phyloP scores from a whole-genome alignment of 2,113 vertebrate species.

The Tinamus guttatus region DNA sequence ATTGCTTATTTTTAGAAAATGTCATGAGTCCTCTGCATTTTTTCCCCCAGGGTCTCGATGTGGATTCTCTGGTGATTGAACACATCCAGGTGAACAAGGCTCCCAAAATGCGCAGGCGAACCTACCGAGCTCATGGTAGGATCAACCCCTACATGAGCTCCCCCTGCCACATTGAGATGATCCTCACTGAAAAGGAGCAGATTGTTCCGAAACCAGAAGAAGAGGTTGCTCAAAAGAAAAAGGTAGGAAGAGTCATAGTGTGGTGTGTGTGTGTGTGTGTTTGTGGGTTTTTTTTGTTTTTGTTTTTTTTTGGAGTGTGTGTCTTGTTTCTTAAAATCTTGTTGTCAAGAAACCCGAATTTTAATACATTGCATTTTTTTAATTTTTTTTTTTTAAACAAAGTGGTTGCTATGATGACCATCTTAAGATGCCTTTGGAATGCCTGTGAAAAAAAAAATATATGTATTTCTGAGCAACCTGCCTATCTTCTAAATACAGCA shows the following conservation, averaged over 20 bases:
- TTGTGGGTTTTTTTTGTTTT: too few species aligned
- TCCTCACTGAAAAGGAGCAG: slow-evolving; percentile 97
- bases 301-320: too few species aligned
- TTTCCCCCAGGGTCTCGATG: slow-evolving; percentile 88
- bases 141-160: slow-evolving; percentile 99
- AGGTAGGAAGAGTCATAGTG: slow-evolving; percentile 55
- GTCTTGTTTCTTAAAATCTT: accelerated
- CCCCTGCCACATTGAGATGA: slow-evolving; percentile 98
- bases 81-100: slow-evolving; percentile 99
- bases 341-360: accelerated
- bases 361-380: too few species aligned
- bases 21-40: accelerated
- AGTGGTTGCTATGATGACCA: slow-evolving; percentile 79
- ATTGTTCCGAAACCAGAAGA: slow-evolving; percentile 98
- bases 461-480: slow-evolving; percentile 75
- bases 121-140: slow-evolving; percentile 93
- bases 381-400: neutral
- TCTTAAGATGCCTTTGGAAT: slow-evolving; percentile 86
- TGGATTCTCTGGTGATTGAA: slow-evolving; percentile 97
- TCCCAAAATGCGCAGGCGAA: slow-evolving; percentile 95
- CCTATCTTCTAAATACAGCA: accelerated
- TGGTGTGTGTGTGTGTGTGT: too few species aligned
- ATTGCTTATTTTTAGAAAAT: accelerated
- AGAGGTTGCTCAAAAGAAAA: slow-evolving; percentile 97
- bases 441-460: slow-evolving; percentile 73